These are phyloP conservation scores for Porites cylindrica DNA, from an alignment of 92 coral and sea anemone genomes.

Conservation along the genomic window DNA sequence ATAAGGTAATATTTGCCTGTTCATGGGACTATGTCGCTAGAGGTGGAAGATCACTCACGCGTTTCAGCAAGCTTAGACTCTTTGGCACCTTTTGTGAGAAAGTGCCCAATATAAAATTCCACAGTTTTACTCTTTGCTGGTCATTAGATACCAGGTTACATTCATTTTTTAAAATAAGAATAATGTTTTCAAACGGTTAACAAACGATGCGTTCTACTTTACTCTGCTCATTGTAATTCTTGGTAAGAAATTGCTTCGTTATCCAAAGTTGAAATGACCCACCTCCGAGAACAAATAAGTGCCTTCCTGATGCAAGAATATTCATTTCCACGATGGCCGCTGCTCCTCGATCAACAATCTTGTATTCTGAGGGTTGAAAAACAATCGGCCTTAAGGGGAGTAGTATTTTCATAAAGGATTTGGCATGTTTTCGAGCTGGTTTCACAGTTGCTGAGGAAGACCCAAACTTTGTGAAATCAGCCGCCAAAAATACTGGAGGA, in stretches of 20 bases:
- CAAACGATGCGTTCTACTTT: not conserved
- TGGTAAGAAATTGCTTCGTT: not conserved
- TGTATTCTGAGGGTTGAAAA: conserved; percentile 4
- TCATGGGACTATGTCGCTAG: no score
- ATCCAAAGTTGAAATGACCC: conserved; percentile 6
- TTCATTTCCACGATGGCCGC: conserved; percentile 11
- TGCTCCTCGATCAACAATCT: not conserved
- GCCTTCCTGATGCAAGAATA: not conserved
- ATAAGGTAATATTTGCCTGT: no score
- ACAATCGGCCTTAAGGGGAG: not conserved
- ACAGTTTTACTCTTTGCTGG: no score
- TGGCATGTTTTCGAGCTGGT: not conserved
- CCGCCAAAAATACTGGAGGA: not conserved
- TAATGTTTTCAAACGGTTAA: not conserved
- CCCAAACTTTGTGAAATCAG: not conserved
- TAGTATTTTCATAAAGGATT: not conserved
- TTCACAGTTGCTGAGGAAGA: not conserved
- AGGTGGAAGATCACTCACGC: no score
- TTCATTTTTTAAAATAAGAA: no score
- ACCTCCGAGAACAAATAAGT: not conserved
- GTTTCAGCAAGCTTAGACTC: no score
- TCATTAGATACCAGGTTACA: no score
- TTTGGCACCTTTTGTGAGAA: no score
- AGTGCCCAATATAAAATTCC: no score
- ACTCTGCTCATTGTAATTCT: not conserved